phyloP scores from a whole-genome alignment of 2,888 invertebrate genomes.

The Terebella lapidaria region DNA sequence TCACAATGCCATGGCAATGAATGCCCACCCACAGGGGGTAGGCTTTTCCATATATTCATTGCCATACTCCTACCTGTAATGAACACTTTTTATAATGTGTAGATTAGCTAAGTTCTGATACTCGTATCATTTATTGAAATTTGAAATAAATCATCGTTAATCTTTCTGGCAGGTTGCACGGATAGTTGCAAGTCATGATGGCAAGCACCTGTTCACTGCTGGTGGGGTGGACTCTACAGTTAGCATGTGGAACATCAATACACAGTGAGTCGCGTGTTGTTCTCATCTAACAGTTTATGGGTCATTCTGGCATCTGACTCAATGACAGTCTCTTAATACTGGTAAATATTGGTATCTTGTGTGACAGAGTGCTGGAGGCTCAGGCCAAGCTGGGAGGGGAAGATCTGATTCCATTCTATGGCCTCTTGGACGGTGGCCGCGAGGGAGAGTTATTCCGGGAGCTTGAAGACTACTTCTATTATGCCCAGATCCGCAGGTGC shows the following conservation, averaged over 20 bases:
- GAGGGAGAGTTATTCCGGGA: conserved; percentile 69
- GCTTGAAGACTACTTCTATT: conserved; percentile 71
- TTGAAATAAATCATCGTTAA: background rate
- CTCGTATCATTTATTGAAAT: background rate
- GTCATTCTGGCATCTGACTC: background rate
- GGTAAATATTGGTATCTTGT: background rate
- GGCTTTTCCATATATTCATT: too few species aligned
- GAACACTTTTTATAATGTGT: too few species aligned
- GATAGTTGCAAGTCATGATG: conserved; percentile 54
- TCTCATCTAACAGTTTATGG: background rate
- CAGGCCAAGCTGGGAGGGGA: conserved; percentile 50
- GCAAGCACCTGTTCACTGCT: conserved; percentile 59
- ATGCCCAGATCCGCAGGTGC: conserved; percentile 64
- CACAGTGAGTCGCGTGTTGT: conserved; percentile 54
- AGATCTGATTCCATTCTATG: conserved; percentile 64
- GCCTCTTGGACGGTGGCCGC: conserved; percentile 66
- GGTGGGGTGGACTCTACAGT: conserved; percentile 59
- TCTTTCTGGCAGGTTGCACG: conserved; percentile 16
- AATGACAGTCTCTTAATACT: too few species aligned
- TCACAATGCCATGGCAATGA: conserved; percentile 57
- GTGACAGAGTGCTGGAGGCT: conserved; percentile 47
- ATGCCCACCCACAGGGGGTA: conserved; percentile 67
- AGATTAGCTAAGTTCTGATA: background rate
- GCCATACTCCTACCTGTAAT: too few species aligned
- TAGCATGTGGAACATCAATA: conserved; percentile 61